Conservation (phyloP, 2,888 invertebrate species). For the Ryuthela nishihirai region DNA sequence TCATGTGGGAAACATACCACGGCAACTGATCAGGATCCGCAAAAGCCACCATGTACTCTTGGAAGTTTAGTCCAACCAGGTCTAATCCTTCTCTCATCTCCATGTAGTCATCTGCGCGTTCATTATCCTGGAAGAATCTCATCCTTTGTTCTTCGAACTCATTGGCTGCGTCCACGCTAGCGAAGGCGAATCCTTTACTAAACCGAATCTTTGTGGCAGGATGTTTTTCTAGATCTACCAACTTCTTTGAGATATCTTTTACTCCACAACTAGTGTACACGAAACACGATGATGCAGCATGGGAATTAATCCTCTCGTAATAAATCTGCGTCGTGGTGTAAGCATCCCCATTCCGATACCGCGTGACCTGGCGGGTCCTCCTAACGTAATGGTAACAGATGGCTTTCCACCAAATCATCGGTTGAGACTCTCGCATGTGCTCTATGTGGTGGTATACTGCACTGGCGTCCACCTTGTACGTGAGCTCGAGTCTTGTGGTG, state of each 20-base stretch:
- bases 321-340: constrained; percentile 78
- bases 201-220: constrained; percentile 73
- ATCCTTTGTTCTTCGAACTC: constrained; percentile 78
- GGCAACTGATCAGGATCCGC: constrained; percentile 54
- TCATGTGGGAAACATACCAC: constrained; percentile 62
- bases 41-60: constrained; percentile 54
- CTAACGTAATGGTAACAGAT: constrained; percentile 78
- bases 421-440: constrained; percentile 64
- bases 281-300: constrained; percentile 71
- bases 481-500: constrained; percentile 61
- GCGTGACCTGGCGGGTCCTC: constrained; percentile 60
- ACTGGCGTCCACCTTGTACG: constrained; percentile 59
- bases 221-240: constrained; percentile 56
- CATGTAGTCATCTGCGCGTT: constrained; percentile 76
- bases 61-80: constrained; percentile 58
- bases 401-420: constrained; percentile 82
- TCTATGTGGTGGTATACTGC: constrained; percentile 64
- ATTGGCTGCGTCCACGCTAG: constrained; percentile 68
- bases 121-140: constrained; percentile 72
- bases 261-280: constrained; percentile 72
- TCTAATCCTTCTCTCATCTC: constrained; percentile 78
- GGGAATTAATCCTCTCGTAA: constrained; percentile 75
- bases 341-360: constrained; percentile 75
- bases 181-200: constrained; percentile 76
- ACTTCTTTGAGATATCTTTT: constrained; percentile 67